Evolutionary conservation across 1,140 invertebrate genomes (phyloP).

Genomic region (Ephestia elutella): DNA sequence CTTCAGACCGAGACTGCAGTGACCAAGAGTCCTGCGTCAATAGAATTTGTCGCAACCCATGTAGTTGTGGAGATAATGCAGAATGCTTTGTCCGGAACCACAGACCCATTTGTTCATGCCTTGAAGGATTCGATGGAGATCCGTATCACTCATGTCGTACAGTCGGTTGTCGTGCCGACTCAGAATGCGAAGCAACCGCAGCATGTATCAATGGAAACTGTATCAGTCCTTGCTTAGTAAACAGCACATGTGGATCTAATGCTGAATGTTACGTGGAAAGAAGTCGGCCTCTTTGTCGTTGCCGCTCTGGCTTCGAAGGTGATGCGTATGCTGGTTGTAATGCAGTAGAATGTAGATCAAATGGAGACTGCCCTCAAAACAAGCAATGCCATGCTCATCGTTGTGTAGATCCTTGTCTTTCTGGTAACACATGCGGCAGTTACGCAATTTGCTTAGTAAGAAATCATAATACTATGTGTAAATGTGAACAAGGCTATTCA

Average conservation of each 20-base stretch:
- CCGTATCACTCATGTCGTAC: constrained; percentile 85
- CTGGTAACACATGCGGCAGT: constrained; percentile 84
- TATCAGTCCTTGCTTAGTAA: constrained; percentile 86
- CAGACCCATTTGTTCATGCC: constrained; percentile 88
- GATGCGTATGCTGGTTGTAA: constrained; percentile 85
- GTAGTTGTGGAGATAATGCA: constrained; percentile 89
- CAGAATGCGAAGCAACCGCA: constrained; percentile 86
- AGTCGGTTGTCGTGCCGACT: constrained; percentile 85
- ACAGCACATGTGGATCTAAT: constrained; percentile 87
- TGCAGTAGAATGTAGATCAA: constrained; percentile 89
- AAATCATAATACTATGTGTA: constrained; percentile 88
- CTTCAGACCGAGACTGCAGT: constrained; percentile 84
- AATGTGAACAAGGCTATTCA: constrained; percentile 81
- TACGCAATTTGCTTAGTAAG: constrained; percentile 85
- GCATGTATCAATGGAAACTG: constrained; percentile 90
- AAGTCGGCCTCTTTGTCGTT: constrained; percentile 86
- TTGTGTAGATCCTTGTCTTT: constrained; percentile 89
- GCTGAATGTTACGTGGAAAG: constrained; percentile 87
- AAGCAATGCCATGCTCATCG: constrained; percentile 89
- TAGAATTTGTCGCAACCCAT: constrained; percentile 88
- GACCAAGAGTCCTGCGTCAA: constrained; percentile 88
- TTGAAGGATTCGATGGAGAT: constrained; percentile 88
- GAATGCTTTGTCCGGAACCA: constrained; percentile 88
- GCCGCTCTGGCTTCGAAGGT: constrained; percentile 85
- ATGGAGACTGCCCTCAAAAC: constrained; percentile 90